Evolutionary conservation across 2,113 vertebrate species (phyloP).

Genomic region (Malurus melanocephalus): DNA sequence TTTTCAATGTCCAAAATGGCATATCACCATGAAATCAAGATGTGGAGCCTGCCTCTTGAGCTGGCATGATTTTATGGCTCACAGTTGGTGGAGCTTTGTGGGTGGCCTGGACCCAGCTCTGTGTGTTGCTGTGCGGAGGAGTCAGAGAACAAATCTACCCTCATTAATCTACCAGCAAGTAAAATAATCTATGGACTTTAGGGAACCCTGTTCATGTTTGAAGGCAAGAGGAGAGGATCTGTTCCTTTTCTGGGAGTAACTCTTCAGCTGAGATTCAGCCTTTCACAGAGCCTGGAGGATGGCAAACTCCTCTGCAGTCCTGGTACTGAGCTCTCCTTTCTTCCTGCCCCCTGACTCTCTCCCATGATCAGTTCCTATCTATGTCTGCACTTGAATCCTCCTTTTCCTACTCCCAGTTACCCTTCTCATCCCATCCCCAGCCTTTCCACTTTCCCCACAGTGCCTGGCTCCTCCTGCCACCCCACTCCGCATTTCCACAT

Average conservation of each 20-base stretch:
- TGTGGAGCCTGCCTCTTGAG: background rate
- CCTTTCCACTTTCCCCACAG: background rate
- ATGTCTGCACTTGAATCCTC: background rate
- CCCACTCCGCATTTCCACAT: background rate
- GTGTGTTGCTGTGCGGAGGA: background rate
- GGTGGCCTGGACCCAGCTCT: background rate
- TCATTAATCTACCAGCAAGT: background rate
- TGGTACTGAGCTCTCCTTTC: background rate
- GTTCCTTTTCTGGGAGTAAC: background rate
- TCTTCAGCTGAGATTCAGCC: background rate
- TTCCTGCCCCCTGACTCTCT: background rate
- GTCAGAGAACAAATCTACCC: background rate
- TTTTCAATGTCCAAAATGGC: background rate
- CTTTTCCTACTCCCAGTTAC: background rate
- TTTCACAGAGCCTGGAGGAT: background rate
- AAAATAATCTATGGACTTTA: background rate
- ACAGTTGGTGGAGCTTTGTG: background rate
- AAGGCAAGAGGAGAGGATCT: background rate
- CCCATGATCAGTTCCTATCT: background rate
- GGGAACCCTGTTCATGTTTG: background rate
- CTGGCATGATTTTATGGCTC: background rate
- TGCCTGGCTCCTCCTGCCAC: background rate
- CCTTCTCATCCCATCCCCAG: background rate
- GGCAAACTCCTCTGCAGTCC: background rate
- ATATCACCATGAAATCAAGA: background rate